A percentile compares a stretch with the other conserved stretches of the same genome.
Conservation (phyloP, 2,888 invertebrate genomes). For the Seira sanloemensis region DNA sequence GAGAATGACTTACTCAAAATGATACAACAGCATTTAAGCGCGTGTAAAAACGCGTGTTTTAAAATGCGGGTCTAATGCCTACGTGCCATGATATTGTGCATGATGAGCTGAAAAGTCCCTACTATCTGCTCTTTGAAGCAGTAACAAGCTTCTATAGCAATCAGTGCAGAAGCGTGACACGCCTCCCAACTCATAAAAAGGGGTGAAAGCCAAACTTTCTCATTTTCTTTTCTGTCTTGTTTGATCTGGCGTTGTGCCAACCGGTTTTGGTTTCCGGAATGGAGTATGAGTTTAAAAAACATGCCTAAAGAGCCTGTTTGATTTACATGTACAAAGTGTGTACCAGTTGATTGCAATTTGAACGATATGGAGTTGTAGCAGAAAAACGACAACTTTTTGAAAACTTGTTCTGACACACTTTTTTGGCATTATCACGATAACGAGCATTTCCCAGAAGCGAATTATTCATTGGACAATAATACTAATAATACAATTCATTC, state of each 20-base stretch:
- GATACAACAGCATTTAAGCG: neutral
- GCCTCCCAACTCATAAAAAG: neutral
- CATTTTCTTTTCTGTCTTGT: slow-evolving; percentile 21
- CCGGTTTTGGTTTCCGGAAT: neutral
- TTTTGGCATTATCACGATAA: no score
- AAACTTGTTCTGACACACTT: no score
- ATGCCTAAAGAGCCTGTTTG: neutral
- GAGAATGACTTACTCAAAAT: neutral
- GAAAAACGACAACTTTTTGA: no score
- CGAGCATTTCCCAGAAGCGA: no score
- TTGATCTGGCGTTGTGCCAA: slow-evolving; percentile 20
- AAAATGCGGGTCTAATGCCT: neutral
- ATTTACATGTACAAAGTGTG: neutral
- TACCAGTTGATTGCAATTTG: slow-evolving; percentile 18
- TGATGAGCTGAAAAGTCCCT: neutral
- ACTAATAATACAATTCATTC: no score
- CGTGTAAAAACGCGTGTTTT: neutral
- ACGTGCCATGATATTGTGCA: neutral
- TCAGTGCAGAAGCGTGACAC: neutral
- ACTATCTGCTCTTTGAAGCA: no score
- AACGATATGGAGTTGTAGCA: neutral
- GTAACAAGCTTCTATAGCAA: neutral
- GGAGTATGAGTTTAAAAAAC: neutral
- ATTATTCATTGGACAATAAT: no score
- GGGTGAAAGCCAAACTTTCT: slow-evolving; percentile 31